Base-by-base conservation (phyloP, 2,797 vertebrate genomes). In the Hypotaenidia philippensis region DNA sequence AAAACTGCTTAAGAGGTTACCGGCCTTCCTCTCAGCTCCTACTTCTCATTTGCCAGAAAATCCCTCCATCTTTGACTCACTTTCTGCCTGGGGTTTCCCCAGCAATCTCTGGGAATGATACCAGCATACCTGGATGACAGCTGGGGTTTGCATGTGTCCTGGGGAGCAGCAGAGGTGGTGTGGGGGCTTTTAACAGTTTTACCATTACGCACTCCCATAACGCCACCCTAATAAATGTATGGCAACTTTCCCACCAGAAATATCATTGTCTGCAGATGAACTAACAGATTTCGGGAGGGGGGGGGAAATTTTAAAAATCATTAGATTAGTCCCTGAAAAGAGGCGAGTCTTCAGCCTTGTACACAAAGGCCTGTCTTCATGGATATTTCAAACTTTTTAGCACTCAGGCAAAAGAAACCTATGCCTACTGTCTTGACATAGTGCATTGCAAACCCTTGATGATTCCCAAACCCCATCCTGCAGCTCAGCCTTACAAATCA, bases 361-460 rank as follows among this genome's bases (percentile, higher is more conserved):
- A 17, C 27, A 34, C 41, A 53, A 34, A 83, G 55, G 13, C 19
- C 27, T 40, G 2, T 21, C 23, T 47, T 32, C 3, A 5, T 4
- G 61, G 49, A 41, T 20, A 36, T 2, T n/a, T 56, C 13, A 70
- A 45, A 70, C 31, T 22, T 74, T 0, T 0, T 15, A 17, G 34
- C 13, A 2, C 36, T 27, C 5, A 7, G 68, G 72, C n/a, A 55
- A 55, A 52, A 66, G 65, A 34, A n/a, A 15, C 7, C 21, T 13
- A 0, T n/a, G 44, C 27, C 17, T 38, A 2, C 31, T 52, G 10
- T 16, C 52, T 52, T 63, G 20, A 21, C 56, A 5, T 1, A 1
- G 41, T 2, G 18, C 18, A 3, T 2, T 49, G 53, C 27, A 70
- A 26, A 10, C 11, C 50, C 34, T 5, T 41, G 57, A 11, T 38